phyloP scores from a whole-genome alignment of 2,797 vertebrate genomes.

The Rhyacichthys aspro region DNA sequence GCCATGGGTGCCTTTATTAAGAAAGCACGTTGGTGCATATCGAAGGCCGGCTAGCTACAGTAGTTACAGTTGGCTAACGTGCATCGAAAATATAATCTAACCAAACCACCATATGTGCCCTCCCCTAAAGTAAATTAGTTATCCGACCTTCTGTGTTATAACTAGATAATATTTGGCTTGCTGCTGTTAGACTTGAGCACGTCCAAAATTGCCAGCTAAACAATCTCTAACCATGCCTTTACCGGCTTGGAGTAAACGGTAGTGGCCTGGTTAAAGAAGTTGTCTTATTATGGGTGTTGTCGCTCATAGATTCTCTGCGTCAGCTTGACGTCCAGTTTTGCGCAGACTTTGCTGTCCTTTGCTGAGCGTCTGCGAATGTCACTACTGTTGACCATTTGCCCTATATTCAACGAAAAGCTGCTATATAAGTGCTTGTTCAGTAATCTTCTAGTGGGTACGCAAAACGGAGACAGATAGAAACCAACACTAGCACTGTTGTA shows the following conservation, averaged over 20 bases:
- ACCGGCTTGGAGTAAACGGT: too few species aligned
- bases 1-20: slow-evolving; percentile 58
- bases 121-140: neutral
- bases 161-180: slow-evolving; percentile 1
- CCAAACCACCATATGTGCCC: neutral
- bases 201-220: neutral
- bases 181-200: slow-evolving; percentile 10
- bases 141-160: too few species aligned
- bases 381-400: slow-evolving; percentile 61
- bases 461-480: slow-evolving; percentile 38
- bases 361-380: slow-evolving; percentile 55
- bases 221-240: neutral
- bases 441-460: slow-evolving; percentile 43
- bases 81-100: neutral
- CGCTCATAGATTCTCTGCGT: slow-evolving; percentile 40
- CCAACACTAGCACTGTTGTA: neutral
- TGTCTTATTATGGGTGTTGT: slow-evolving; percentile 23
- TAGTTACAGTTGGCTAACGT: slow-evolving; percentile 16
- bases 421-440: slow-evolving; percentile 34
- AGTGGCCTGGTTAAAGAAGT: slow-evolving; percentile 16
- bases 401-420: slow-evolving; percentile 48
- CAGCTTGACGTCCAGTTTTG: slow-evolving; percentile 46
- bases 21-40: slow-evolving; percentile 57
- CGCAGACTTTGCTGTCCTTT: slow-evolving; percentile 58
- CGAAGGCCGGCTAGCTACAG: slow-evolving; percentile 31